Conservation (phyloP, 2,113 vertebrate genomes). For the Paradoxurus hermaphroditus region DNA sequence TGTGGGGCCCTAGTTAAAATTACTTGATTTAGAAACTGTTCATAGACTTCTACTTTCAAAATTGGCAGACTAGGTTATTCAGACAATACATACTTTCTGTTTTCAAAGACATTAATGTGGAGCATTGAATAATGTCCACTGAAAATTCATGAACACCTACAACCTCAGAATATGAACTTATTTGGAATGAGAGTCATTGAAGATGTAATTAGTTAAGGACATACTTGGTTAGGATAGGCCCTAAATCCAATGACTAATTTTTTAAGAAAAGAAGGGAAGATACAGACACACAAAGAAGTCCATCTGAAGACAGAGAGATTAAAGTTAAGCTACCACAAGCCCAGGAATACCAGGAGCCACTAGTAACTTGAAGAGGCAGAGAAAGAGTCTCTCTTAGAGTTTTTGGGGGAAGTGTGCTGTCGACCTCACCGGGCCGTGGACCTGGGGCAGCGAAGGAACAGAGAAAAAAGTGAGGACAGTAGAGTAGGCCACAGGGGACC, state of each 20-base stretch:
- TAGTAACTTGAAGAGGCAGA: not conserved
- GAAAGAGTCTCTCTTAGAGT: not conserved
- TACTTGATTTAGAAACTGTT: not conserved
- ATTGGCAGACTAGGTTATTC: not conserved
- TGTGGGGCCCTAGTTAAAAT: not conserved
- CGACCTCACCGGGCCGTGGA: no score
- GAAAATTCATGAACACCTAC: not conserved
- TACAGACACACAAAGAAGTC: not conserved
- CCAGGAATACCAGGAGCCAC: not conserved
- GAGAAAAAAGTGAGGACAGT: no score
- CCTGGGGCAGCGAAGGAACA: no score
- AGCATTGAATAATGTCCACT: not conserved
- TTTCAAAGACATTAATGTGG: not conserved
- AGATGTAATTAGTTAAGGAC: not conserved
- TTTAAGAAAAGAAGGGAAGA: not conserved
- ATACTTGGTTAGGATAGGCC: not conserved
- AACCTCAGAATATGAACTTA: not conserved
- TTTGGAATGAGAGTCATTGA: not conserved
- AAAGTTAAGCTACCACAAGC: not conserved
- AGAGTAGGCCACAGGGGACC: no score
- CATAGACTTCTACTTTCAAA: not conserved
- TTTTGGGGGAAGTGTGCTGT: not conserved
- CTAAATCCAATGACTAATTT: not conserved
- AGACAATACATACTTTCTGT: not conserved
- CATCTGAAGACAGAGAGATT: not conserved